Evolutionary conservation across 2,888 invertebrate species (phyloP).

Genomic region (Agrochola lota): DNA sequence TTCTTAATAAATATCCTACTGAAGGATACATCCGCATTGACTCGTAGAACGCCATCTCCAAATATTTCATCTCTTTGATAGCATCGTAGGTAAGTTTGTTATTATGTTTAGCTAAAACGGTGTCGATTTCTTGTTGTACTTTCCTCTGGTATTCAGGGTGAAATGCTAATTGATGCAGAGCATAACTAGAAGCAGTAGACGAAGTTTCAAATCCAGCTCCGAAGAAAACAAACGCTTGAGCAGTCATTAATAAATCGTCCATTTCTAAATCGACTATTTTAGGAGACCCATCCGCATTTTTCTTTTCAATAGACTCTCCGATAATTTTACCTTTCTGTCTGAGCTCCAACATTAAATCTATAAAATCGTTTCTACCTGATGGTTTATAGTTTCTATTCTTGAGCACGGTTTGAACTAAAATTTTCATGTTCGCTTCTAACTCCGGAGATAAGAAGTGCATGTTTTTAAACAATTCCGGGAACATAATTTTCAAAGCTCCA

Average conservation of each 20-base stretch:
- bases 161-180: conserved; percentile 86
- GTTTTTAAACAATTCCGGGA: conserved; percentile 82
- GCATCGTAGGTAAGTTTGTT: conserved; percentile 83
- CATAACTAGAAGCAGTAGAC: conserved; percentile 86
- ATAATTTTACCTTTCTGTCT: conserved; percentile 81
- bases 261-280: conserved; percentile 80
- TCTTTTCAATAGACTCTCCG: conserved; percentile 82
- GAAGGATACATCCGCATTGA: conserved; percentile 86
- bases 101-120: conserved; percentile 78
- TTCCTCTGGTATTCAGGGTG: conserved; percentile 85
- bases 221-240: conserved; percentile 87
- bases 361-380: conserved; percentile 84
- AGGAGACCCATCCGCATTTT: conserved; percentile 78
- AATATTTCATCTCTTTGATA: conserved; percentile 83
- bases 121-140: conserved; percentile 84
- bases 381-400: conserved; percentile 80
- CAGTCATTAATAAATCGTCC: conserved; percentile 80
- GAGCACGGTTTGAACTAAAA: conserved; percentile 78
- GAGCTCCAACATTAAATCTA: conserved; percentile 83
- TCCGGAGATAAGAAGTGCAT: conserved; percentile 77
- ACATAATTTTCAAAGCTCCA: conserved; percentile 78
- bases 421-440: conserved; percentile 76
- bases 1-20: conserved; percentile 81
- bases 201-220: conserved; percentile 90
- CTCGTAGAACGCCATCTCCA: conserved; percentile 85